Base-by-base conservation (phyloP, 2,113 vertebrate genomes). In the Parus major region DNA sequence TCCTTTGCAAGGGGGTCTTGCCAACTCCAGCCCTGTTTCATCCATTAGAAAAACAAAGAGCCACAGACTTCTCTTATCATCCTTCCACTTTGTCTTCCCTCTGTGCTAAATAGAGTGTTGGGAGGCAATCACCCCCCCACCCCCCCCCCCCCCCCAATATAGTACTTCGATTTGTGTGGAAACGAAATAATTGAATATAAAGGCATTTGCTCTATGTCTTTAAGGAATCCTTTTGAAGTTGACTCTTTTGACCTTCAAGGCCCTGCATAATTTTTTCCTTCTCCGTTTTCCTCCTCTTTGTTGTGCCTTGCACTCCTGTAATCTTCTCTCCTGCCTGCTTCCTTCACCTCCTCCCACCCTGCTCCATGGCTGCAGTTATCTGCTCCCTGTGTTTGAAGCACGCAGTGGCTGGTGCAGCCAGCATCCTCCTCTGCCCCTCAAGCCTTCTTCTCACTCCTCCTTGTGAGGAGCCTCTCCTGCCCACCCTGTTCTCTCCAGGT, bases 151-250 rank as follows among this genome's bases (percentile, higher is more conserved):
- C 8, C 18, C 33, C 65, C 31, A 15, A 29, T 9, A 44, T 56
- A 66, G 63, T 88, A 42, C 57, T 91, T 60, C 64, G 36, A 69
- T 35, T 76, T 82, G 35, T 91, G 69, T 86, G 69, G 69, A 95
- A 72, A 95, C 50, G 29, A 79, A 95, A 91, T 95, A 91, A 93
- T 59, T 69, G 25, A 82, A 61, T 82, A 64, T 72, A 36, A 76
- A 85, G 73, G 41, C 77, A 53, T 53, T 47, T 60, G 61, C 61
- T 82, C 55, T 65, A 2, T 61, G 81, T 95, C 89, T 91, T 84
- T 89, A 69, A 91, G 82, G 91, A 94, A 96, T 97, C 78, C 91
- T 93, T 97, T 95, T 90, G 89, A 97, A 95, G 94, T 88, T 76
- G 84, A 85, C 78, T 92, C 57, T 55, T 76, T 12, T 80, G 91